These are phyloP conservation scores for Colossoma macropomum DNA, from an alignment of 2,113 vertebrate genomes.

Conservation along the genomic window DNA sequence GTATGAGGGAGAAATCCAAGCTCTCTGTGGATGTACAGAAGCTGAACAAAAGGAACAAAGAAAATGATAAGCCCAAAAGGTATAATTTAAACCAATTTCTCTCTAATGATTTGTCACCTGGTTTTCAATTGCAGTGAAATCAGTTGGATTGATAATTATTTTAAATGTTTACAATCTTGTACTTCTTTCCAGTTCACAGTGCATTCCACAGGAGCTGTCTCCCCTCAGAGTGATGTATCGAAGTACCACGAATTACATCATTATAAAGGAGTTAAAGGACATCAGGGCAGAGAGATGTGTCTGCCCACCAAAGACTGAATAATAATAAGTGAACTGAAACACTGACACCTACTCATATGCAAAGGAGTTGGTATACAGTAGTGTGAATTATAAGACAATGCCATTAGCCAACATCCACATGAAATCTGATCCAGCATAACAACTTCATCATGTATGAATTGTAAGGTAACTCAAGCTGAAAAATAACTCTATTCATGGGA, in stretches of 20 bases:
- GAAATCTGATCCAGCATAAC: not conserved
- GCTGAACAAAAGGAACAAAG: not conserved
- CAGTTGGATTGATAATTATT: not conserved
- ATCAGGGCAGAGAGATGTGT: conserved; percentile 53
- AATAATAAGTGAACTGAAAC: not conserved
- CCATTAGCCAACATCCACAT: not conserved
- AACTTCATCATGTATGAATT: not conserved
- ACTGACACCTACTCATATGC: not conserved
- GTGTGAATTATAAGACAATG: not conserved
- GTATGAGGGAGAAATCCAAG: conserved; percentile 8
- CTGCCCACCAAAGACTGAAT: not conserved
- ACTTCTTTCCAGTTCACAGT: conserved; percentile 25
- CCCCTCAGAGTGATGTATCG: conserved; percentile 51
- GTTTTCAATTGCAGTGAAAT: not conserved
- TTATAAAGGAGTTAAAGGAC: conserved; percentile 55
- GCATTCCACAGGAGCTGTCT: conserved; percentile 17
- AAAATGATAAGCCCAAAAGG: conserved; percentile 31
- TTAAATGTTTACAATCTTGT: not conserved
- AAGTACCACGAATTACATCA: conserved; percentile 45
- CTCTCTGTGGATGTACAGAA: not conserved
- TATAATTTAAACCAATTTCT: not conserved
- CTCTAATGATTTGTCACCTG: not conserved
- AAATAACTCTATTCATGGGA: not conserved
- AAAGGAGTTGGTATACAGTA: not conserved
- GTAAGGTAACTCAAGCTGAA: not conserved